A percentile compares a stretch with the other conserved stretches of the same genome.
Evolutionary conservation across 35 echinoderm and acorn worm species (phyloP).

Genomic region (Anneissia japonica): DNA sequence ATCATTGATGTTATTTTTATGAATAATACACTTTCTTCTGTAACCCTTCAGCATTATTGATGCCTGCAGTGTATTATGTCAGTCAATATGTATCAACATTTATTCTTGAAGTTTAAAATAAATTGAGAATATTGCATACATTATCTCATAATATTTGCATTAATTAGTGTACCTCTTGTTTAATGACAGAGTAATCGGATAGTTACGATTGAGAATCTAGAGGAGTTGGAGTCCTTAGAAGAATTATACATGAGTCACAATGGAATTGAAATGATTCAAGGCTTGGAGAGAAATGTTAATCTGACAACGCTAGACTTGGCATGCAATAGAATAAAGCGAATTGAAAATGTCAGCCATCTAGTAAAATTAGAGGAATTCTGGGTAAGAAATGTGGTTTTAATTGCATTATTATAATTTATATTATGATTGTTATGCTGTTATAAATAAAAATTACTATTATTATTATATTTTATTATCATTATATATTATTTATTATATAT

Average conservation of each 20-base stretch:
- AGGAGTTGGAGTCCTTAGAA: conserved; percentile 56
- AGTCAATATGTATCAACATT: too few relatives aligned
- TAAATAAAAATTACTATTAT: too few relatives aligned
- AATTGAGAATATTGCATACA: background rate
- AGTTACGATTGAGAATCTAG: conserved; percentile 66
- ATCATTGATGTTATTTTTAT: too few relatives aligned
- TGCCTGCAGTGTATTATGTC: too few relatives aligned
- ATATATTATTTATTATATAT: too few relatives aligned
- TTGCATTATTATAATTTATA: too few relatives aligned
- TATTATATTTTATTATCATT: too few relatives aligned
- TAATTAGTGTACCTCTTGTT: background rate
- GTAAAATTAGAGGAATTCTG: conserved; percentile 82
- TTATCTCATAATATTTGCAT: background rate
- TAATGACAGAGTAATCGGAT: conserved; percentile 80
- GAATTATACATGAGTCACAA: conserved; percentile 94
- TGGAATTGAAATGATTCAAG: conserved; percentile 71
- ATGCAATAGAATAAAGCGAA: conserved; percentile 60
- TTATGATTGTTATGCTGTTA: background rate
- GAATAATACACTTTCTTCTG: too few relatives aligned
- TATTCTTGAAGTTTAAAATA: background rate
- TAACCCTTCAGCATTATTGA: too few relatives aligned
- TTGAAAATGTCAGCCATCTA: conserved; percentile 71
- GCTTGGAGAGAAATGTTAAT: conserved; percentile 75
- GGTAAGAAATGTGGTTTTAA: conserved; percentile 41
- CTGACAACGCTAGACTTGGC: conserved; percentile 86